These are phyloP conservation scores for Drosophila glabriapex DNA, from an alignment of 2,888 invertebrate species.

Conservation along the genomic window DNA sequence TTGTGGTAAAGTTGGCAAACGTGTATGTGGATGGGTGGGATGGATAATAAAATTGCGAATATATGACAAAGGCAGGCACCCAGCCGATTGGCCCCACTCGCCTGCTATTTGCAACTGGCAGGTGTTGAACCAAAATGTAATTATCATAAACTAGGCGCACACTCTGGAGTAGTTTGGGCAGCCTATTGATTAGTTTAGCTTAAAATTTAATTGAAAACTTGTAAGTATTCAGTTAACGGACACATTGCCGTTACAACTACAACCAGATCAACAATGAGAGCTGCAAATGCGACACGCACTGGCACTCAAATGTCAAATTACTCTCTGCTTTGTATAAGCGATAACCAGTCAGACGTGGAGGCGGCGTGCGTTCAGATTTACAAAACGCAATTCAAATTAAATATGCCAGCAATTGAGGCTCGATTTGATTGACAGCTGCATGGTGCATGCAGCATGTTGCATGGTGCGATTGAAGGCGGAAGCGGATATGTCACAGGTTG, in stretches of 20 bases:
- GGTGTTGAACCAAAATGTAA: constrained; percentile 67
- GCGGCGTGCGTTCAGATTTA: constrained; percentile 43
- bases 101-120: constrained; percentile 36
- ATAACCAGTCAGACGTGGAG: constrained; percentile 32
- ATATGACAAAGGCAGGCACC: constrained; percentile 36
- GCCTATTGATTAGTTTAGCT: constrained; percentile 47
- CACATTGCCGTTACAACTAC: neutral
- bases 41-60: constrained; percentile 52
- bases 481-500: constrained; percentile 70
- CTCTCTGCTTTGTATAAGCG: constrained; percentile 9
- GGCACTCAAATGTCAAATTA: constrained; percentile 55
- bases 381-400: constrained; percentile 56
- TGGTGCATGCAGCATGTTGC: constrained; percentile 11
- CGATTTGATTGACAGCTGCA: constrained; percentile 70
- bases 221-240: constrained; percentile 33
- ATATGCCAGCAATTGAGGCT: constrained; percentile 46
- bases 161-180: neutral
- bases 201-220: constrained; percentile 57
- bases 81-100: constrained; percentile 5
- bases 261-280: constrained; percentile 6
- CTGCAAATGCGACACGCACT: constrained; percentile 45
- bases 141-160: constrained; percentile 58
- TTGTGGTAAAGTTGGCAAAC: constrained; percentile 32
- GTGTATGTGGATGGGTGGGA: constrained; percentile 31
- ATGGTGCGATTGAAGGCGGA: constrained; percentile 51